Percentiles rank a stretch among this genome's conserved stretches.
Evolutionary conservation across 2,113 vertebrate genomes (phyloP).

Genomic region (Lepisosteus osseus): DNA sequence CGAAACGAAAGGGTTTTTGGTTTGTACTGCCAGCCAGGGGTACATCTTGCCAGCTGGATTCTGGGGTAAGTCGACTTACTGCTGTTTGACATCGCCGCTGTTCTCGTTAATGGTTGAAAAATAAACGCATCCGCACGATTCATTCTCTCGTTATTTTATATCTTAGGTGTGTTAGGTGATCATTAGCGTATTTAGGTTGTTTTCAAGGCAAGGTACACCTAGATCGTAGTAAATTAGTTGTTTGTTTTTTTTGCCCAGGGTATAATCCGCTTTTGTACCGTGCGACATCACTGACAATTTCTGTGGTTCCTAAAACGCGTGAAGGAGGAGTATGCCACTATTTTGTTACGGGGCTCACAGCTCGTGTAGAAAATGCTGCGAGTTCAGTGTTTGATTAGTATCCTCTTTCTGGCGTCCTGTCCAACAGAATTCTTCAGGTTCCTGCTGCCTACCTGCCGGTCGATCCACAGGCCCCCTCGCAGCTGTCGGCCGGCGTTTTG

Average conservation of each 20-base stretch:
- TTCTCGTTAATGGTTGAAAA: background rate
- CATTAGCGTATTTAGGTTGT: background rate
- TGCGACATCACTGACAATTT: no score
- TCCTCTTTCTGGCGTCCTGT: background rate
- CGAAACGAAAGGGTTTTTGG: constrained; percentile 60
- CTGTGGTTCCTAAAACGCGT: no score
- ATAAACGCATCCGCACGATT: no score
- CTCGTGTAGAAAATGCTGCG: background rate
- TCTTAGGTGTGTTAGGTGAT: background rate
- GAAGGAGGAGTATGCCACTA: no score
- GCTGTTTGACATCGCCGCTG: background rate
- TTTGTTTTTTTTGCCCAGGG: constrained; percentile 14
- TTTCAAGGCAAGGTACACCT: background rate
- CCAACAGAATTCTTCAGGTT: constrained; percentile 78
- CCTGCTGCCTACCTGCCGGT: constrained; percentile 83
- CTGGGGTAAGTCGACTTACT: constrained; percentile 71
- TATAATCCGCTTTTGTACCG: no score
- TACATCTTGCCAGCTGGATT: constrained; percentile 84
- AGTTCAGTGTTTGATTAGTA: background rate
- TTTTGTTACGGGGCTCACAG: no score
- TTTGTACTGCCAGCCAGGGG: constrained; percentile 74
- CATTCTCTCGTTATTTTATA: background rate
- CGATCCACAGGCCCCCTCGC: constrained; percentile 76
- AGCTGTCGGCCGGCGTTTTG: constrained; percentile 68
- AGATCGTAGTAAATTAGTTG: background rate